Evolutionary conservation across 2,113 vertebrate genomes (phyloP).

Genomic region (Centropristis striata): DNA sequence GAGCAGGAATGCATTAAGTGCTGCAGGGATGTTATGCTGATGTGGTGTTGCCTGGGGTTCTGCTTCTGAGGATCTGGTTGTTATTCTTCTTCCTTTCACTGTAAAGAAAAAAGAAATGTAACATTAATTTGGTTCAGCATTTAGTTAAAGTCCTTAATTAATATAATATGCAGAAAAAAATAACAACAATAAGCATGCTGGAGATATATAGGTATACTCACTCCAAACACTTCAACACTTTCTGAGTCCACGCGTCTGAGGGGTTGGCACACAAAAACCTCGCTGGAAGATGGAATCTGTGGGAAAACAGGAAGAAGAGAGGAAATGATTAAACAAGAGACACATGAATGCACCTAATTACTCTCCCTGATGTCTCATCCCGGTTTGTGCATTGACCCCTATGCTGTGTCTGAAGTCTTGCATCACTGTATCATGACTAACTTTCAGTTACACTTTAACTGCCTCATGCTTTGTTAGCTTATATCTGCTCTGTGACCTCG

Average conservation of each 20-base stretch:
- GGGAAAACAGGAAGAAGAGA: not conserved
- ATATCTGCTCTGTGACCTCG: not conserved
- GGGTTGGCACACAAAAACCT: slow-evolving; percentile 78
- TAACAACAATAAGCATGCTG: not conserved
- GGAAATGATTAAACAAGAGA: not conserved
- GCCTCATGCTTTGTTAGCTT: not conserved
- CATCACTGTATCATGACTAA: not conserved
- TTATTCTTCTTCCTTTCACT: not conserved
- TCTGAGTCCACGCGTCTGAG: slow-evolving; percentile 22
- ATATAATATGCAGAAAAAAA: not conserved
- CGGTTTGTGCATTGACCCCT: not conserved
- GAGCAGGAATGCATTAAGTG: not conserved
- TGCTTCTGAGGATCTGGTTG: rapidly evolving
- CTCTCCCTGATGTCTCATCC: not conserved
- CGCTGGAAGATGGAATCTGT: slow-evolving; percentile 68
- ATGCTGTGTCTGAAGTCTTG: not conserved
- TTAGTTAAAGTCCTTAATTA: not conserved
- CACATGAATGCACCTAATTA: not conserved
- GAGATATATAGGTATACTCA: slow-evolving; percentile 54
- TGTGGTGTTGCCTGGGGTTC: rapidly evolving
- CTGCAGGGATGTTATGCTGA: not conserved
- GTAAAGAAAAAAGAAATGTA: not conserved
- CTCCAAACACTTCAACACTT: slow-evolving; percentile 55
- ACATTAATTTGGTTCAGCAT: not conserved
- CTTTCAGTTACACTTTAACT: not conserved